These are phyloP conservation scores for Hecatera dysodea DNA, from an alignment of 2,888 invertebrate species.

Conservation along the genomic window DNA sequence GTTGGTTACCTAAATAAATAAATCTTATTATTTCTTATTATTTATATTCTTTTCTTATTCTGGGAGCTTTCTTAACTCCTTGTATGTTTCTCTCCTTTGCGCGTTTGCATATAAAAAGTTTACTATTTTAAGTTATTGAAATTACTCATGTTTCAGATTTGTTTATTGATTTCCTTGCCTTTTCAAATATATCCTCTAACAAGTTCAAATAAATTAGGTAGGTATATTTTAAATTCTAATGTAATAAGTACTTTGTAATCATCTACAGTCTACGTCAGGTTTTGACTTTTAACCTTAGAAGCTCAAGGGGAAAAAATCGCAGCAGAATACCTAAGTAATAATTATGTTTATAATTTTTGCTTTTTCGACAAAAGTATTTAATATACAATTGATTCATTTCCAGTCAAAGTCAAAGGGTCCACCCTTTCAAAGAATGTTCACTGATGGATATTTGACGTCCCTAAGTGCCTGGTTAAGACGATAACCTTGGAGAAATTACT, in stretches of 20 bases:
- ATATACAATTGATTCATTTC: background rate
- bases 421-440: background rate
- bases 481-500: background rate
- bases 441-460: background rate
- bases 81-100: too few relatives aligned
- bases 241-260: constrained; percentile 9
- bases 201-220: background rate
- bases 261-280: constrained; percentile 25
- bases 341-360: background rate
- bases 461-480: background rate
- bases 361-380: background rate
- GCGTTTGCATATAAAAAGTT: too few relatives aligned
- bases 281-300: constrained; percentile 29
- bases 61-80: background rate
- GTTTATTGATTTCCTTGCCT: background rate
- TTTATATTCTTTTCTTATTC: too few relatives aligned
- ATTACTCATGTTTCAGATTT: background rate
- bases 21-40: too few relatives aligned
- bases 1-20: too few relatives aligned
- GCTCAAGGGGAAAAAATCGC: constrained; percentile 16
- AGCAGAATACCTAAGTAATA: background rate
- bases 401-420: background rate
- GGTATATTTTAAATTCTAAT: background rate
- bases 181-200: background rate
- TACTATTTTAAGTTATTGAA: too few relatives aligned